phyloP scores from a whole-genome alignment of 2,113 vertebrate species.

The Proterorhinus semilunaris region DNA sequence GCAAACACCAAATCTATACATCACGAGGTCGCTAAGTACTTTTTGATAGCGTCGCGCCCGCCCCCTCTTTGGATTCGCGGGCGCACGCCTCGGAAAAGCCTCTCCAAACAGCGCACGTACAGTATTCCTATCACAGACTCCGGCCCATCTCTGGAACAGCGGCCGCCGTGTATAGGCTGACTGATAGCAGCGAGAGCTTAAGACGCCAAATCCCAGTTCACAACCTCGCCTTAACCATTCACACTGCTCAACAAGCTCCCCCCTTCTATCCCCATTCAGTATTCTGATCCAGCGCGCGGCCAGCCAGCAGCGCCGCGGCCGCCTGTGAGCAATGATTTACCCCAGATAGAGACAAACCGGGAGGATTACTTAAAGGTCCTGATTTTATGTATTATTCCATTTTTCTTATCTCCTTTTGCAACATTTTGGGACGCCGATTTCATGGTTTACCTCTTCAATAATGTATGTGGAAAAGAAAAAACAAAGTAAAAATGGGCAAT shows the following conservation, averaged over 20 bases:
- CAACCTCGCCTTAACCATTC: conserved; percentile 6
- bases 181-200: conserved; percentile 3
- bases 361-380: not conserved
- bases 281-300: conserved; percentile 3
- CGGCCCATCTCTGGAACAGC: conserved; percentile 2
- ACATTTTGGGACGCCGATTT: too few relatives aligned
- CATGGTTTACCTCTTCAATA: too few relatives aligned
- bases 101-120: not conserved
- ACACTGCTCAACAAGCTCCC: not conserved
- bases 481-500: too few relatives aligned
- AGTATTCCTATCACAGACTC: conserved; percentile 3
- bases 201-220: conserved; percentile 10
- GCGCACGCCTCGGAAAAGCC: not conserved
- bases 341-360: not conserved
- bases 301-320: not conserved
- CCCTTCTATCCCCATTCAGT: conserved; percentile 3
- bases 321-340: conserved; percentile 5
- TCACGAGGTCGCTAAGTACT: not conserved
- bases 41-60: not conserved
- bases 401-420: too few relatives aligned
- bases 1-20: not conserved
- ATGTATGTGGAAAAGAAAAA: too few relatives aligned
- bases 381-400: too few relatives aligned
- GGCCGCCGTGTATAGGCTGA: not conserved
- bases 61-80: not conserved